A percentile compares a stretch with the other conserved stretches of the same genome.
These are phyloP conservation scores for Scomber scombrus DNA, from an alignment of 2,113 vertebrate species.

Conservation along the genomic window DNA sequence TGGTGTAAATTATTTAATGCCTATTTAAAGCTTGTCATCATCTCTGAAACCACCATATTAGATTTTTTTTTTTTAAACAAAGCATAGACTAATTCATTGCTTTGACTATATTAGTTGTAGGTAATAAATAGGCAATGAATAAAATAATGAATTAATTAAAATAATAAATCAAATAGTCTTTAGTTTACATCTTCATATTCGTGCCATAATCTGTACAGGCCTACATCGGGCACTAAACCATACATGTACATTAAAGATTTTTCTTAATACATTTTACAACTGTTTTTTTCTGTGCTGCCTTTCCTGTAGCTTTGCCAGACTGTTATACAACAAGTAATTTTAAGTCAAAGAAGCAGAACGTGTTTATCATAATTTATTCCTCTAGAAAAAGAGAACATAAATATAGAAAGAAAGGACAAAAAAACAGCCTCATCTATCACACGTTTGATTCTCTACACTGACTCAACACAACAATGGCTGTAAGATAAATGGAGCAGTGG, in stretches of 20 bases:
- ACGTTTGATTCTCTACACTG: background rate
- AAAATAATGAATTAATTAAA: background rate
- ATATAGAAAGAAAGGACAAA: background rate
- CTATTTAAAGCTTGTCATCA: too few relatives aligned
- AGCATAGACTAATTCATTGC: too few relatives aligned
- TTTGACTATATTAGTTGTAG: too few relatives aligned
- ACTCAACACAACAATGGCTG: conserved; percentile 1
- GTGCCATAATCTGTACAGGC: background rate
- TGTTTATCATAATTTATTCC: background rate
- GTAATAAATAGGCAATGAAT: too few relatives aligned
- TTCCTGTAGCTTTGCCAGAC: conserved; percentile 1
- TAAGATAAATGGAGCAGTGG: background rate
- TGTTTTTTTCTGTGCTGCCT: background rate
- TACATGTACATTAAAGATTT: background rate
- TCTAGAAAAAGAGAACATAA: background rate
- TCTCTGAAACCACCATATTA: too few relatives aligned
- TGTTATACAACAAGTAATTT: background rate
- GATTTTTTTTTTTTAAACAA: too few relatives aligned
- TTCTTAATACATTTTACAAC: background rate
- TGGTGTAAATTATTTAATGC: too few relatives aligned
- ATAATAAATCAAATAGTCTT: background rate
- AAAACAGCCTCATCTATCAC: conserved; percentile 1
- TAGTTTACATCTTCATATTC: background rate
- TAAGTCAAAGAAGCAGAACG: conserved; percentile 6
- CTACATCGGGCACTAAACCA: background rate